A percentile compares a stretch with the other conserved stretches of the same genome.
Evolutionary conservation across 2,888 invertebrate genomes (phyloP).

Genomic region (Scaptomyza tumidula): DNA sequence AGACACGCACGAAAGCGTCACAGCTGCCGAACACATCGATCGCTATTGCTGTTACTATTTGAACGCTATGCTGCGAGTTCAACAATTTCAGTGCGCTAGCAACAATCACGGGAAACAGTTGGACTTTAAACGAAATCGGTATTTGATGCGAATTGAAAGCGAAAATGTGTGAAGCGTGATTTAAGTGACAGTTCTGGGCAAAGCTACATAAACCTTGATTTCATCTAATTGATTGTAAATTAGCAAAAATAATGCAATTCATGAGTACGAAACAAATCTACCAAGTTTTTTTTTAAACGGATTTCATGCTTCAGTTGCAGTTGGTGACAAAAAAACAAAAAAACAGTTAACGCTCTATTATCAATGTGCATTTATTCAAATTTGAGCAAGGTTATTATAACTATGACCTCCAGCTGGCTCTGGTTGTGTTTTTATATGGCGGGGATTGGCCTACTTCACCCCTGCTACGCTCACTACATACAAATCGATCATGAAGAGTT

Average conservation of each 20-base stretch:
- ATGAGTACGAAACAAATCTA: conserved; percentile 48
- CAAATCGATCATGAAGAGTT: conserved; percentile 80
- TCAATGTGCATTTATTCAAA: conserved; percentile 69
- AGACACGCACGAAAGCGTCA: conserved; percentile 34
- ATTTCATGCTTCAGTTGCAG: conserved; percentile 58
- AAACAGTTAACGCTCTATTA: conserved; percentile 51
- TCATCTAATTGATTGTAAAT: conserved; percentile 59
- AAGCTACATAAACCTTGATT: conserved; percentile 66
- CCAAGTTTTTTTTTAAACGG: conserved; percentile 60
- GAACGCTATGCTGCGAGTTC: conserved; percentile 13
- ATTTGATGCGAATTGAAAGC: conserved; percentile 9
- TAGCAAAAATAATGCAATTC: conserved; percentile 66
- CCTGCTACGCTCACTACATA: conserved; percentile 70
- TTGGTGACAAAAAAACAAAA: conserved; percentile 14
- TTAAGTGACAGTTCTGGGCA: conserved; percentile 46
- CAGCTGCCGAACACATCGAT: conserved; percentile 53
- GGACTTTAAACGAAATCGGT: conserved; percentile 11
- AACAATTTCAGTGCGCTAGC: conserved; percentile 56
- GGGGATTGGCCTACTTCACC: conserved; percentile 12
- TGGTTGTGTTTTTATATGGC: conserved; percentile 19
- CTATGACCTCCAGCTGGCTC: conserved; percentile 35
- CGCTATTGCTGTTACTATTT: conserved; percentile 47
- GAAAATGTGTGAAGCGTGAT: conserved; percentile 47
- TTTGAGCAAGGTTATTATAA: conserved; percentile 52
- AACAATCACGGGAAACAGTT: conserved; percentile 67